Evolutionary conservation across 2,888 invertebrate genomes (phyloP), one percentile per base, ranked within the genome.

Genomic region (Epinotia demarniana): DNA sequence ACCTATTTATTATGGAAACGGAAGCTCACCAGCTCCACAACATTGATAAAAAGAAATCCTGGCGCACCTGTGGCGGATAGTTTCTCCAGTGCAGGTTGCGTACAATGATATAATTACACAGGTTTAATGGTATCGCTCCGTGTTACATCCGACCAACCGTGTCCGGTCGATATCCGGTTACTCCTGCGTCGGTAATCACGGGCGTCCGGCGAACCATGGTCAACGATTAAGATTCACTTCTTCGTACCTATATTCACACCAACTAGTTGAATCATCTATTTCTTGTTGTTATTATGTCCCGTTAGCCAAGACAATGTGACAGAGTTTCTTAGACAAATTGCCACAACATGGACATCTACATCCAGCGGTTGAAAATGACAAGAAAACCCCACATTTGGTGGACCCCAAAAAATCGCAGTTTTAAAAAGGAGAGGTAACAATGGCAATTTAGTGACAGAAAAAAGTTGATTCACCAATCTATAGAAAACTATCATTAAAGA

Each of bases 141-240:
- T 66, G 55, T 43, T 72, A 61, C 23, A 27, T 27, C 61, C 75
- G 71, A 62, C 63, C 66, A 72, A 67, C 66, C 71, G 72, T 75
- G 72, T 72, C 75, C 72, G 67, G 53, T 53, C 66, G 75, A 67
- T 75, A 67, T 75, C 75, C 75, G 75, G 75, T 66, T 60, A 62
- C 72, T 69, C 63, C 49, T 72, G 71, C 55, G 49, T 39, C 71
- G 53, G 19, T 62, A 72, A 75, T 74, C 63, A 69, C 55, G 70
- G 58, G 27, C 64, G 43, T 75, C 72, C 71, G 67, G 61, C 71
- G 66, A 67, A 67, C 61, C 75, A 70, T 53, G 60, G 64, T 27
- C 69, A 57, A 39, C 53, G 61, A 13, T 61, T 33, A 60, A 70
- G 69, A 70, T 70, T 18, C 60, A 57, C 55, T 16, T 2, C 12